Conservation (phyloP, 2,113 vertebrate genomes). For the Ctenodactylus gundi region DNA sequence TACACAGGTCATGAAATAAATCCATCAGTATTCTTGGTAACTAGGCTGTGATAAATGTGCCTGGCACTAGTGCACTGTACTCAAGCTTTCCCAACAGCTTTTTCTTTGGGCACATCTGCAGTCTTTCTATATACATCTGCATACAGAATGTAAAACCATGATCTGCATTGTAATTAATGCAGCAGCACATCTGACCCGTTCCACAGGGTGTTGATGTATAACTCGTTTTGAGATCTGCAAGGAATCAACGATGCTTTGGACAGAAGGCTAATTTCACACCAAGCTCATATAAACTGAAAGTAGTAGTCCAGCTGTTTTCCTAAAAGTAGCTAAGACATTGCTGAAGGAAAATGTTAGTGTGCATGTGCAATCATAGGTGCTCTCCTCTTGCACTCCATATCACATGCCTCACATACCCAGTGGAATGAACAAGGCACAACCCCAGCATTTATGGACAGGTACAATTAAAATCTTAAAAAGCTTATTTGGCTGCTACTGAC, state of each 20-base stretch:
- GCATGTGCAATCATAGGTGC: not conserved
- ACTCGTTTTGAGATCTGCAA: not conserved
- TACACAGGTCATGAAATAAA: not conserved
- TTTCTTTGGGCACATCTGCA: constrained; percentile 40
- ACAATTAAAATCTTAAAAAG: not conserved
- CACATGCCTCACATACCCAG: not conserved
- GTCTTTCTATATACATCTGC: constrained; percentile 7
- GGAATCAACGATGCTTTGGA: not conserved
- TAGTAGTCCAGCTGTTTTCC: constrained; percentile 20
- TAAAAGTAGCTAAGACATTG: not conserved
- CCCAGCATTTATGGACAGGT: not conserved
- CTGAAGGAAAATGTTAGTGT: not conserved
- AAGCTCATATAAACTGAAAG: not conserved
- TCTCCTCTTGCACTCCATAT: not conserved
- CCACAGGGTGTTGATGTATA: not conserved
- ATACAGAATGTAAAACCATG: not conserved
- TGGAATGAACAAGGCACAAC: not conserved
- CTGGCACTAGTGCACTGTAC: not conserved
- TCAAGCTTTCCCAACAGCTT: not conserved
- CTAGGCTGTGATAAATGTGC: not conserved
- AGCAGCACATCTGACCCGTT: constrained; percentile 12
- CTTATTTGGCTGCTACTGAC: not conserved
- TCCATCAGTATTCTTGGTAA: not conserved
- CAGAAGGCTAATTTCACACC: constrained; percentile 39
- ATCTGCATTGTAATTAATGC: constrained; percentile 39